Evolutionary conservation across 2,797 vertebrate genomes (phyloP), one percentile per base, ranked within the genome.

Genomic region (Semaprochilodus insignis): DNA sequence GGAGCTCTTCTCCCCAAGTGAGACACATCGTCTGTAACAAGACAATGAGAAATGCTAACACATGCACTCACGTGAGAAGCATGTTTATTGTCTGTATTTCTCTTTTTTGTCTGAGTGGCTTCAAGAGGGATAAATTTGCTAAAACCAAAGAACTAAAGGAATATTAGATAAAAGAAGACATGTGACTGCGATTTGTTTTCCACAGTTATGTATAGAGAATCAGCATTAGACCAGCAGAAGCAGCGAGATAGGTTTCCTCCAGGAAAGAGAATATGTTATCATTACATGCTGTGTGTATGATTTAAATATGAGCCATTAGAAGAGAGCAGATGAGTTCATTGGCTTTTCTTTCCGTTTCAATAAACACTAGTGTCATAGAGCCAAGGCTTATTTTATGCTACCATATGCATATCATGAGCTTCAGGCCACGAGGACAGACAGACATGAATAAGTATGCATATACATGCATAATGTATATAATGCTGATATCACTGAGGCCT

Each of bases 221-320:
- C 8, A 44, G 40, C 31, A 75, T 74, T 77, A 77, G 73, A 59
- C 54, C 27, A 16, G 73, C 21, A 74, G 19, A 81, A 70, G 19
- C 31, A 36, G 40, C 5, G 21, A 70, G 55, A 67, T 59, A 69
- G 2, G 80, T 40, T 71, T 71, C 55, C 66, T 71, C 27, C 52
- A 44, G n/a, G 66, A 40, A 15, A 23, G 66, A 34, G 69, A 60
- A 67, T 77, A 71, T 51, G 66, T 74, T 79, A 60, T 66, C 48
- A 52, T 71, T 65, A 82, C 55, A 77, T 71, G 21, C 55, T 71
- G 27, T 63, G 63, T 70, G 67, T 77, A 77, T 82, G 27, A 77
- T 54, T 82, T 82, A 71, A 82, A 71, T 57, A 82, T 54, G 40
- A 77, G 40, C 66, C 66, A 63, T 34, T 63, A 71, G 54, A 77